Evolutionary conservation across 2,888 invertebrate species (phyloP).

Genomic region (Archips xylosteana): DNA sequence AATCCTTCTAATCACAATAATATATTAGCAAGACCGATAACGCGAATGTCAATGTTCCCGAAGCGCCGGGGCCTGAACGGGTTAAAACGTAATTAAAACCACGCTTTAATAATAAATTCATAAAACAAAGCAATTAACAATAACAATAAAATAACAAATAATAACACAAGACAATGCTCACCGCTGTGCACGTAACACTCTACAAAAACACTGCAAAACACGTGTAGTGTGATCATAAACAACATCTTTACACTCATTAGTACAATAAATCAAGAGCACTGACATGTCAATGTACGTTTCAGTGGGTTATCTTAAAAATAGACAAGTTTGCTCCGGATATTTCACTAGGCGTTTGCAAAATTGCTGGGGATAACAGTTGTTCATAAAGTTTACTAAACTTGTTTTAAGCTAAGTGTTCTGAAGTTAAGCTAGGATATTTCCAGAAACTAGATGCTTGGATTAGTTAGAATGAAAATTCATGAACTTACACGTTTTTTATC

Average conservation of each 20-base stretch:
- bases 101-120: background rate
- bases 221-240: constrained; percentile 34
- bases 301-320: constrained; percentile 13
- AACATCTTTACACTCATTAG: constrained; percentile 36
- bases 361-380: too few relatives aligned
- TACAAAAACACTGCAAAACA: constrained; percentile 32
- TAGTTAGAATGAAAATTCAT: too few relatives aligned
- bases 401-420: too few relatives aligned
- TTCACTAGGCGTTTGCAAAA: constrained; percentile 15
- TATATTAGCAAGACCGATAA: constrained; percentile 31
- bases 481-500: too few relatives aligned
- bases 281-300: constrained; percentile 22
- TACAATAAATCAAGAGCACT: constrained; percentile 34
- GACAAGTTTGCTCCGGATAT: constrained; percentile 14
- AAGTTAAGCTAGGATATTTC: too few relatives aligned
- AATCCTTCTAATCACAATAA: constrained; percentile 1
- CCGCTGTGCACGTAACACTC: constrained; percentile 30
- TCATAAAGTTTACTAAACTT: too few relatives aligned
- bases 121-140: background rate
- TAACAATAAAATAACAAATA: background rate
- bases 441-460: too few relatives aligned
- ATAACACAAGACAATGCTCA: constrained; percentile 1
- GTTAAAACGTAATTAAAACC: constrained; percentile 7
- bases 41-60: constrained; percentile 24
- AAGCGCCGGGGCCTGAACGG: constrained; percentile 23